phyloP scores from a whole-genome alignment of 2,113 vertebrate species.

The Spea multiplicata region DNA sequence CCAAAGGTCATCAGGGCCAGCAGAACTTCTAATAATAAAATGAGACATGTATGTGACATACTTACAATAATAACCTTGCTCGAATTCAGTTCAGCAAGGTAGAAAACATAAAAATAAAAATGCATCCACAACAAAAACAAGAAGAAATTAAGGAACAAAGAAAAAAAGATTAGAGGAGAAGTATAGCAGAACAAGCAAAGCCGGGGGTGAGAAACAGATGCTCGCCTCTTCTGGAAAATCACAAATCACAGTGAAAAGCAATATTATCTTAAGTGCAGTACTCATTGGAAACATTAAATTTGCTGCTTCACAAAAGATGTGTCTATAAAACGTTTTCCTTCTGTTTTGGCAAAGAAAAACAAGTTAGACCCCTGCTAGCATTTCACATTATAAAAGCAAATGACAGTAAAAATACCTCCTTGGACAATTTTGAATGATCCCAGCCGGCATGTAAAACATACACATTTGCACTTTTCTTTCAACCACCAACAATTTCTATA shows the following conservation, averaged over 20 bases:
- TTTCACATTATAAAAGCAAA: constrained; percentile 34
- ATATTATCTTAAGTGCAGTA: constrained; percentile 42
- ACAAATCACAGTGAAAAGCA: constrained; percentile 46
- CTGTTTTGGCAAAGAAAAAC: constrained; percentile 6
- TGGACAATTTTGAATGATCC: constrained; percentile 20
- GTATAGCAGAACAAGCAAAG: neutral
- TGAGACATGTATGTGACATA: too few species aligned
- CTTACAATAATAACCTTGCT: too few species aligned
- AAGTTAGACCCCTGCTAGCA: constrained; percentile 19
- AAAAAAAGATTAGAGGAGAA: neutral
- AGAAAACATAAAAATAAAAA: neutral
- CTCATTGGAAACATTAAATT: constrained; percentile 46
- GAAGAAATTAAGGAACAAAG: neutral
- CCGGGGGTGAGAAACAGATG: constrained; percentile 37
- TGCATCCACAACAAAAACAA: neutral
- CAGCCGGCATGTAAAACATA: constrained; percentile 19
- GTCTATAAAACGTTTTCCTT: constrained; percentile 20
- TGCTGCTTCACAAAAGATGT: constrained; percentile 42
- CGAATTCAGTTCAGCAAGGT: too few species aligned
- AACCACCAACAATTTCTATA: too few species aligned
- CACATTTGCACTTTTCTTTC: neutral
- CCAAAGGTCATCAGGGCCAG: too few species aligned
- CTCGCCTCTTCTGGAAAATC: constrained; percentile 23
- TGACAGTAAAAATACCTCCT: constrained; percentile 33
- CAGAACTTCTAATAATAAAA: too few species aligned